Base-by-base conservation (phyloP, 2,888 invertebrate genomes). In the Tetranychus piercei region DNA sequence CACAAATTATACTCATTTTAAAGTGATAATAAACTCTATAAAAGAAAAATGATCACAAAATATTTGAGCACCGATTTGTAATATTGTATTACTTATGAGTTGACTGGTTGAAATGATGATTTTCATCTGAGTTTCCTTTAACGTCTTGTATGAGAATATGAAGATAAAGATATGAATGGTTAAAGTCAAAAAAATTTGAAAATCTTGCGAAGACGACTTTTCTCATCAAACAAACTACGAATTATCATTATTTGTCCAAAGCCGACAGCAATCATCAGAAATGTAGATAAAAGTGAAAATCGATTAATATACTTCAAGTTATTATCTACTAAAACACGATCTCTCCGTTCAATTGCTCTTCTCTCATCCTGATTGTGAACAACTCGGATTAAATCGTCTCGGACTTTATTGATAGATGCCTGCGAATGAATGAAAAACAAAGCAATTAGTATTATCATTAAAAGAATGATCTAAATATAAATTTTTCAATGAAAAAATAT, bases 301-400 rank as follows among this genome's bases (percentile, higher is more conserved):
- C 87, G 83, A 80, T 91, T 91, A 0, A 94, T 91, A 77, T 89
- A 87, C 77, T 88, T 88, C 80, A 87, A 90, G 82, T 90, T 90
- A 71, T 88, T 87, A 81, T 92, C 92, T 1, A 90, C 90, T 2
- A 89, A 81, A 81, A 91, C 90, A 77, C 92, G 85, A 81, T 93
- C 93, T 44, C 91, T 82, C 0, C 91, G 89, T 82, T 93, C 92
- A 79, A 86, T 85, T 0, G 90, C 89, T 74, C 88, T 86, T 76
- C 90, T 84, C 76, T 87, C 80, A 80, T 90, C 89, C 79, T 83
- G 83, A 45, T 81, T 78, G 75, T 81, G 81, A 75, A 80, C 79
- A 5, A 82, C 80, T 76, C 80, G 80, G 75, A 81, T 81, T 71
- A 83, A 77, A 76, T 81, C 79, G 22, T 79, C 79, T 77, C 86